Conservation (phyloP, 2,888 invertebrate genomes). For the Alentia gelatinosa region DNA sequence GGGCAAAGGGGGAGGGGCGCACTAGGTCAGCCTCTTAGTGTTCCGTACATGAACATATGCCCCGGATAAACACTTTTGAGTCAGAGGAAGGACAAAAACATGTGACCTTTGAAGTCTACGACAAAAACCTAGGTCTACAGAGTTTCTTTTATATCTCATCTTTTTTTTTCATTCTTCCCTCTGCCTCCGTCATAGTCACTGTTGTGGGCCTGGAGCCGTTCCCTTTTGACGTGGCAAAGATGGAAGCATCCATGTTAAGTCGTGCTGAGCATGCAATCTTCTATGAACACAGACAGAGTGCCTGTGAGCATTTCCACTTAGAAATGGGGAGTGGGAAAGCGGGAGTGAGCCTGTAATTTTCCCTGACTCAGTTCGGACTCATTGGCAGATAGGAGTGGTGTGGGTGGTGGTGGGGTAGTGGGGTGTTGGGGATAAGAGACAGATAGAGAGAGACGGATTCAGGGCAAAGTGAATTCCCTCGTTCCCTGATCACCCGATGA, state of each 20-base stretch:
- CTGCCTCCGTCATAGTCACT: too few relatives aligned
- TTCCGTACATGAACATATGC: background rate
- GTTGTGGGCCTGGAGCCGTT: background rate
- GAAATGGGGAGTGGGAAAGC: background rate
- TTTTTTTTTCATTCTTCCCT: background rate
- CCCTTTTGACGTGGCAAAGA: background rate
- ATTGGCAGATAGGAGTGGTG: too few relatives aligned
- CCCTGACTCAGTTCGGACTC: too few relatives aligned
- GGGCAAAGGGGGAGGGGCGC: background rate
- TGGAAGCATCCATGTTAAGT: background rate
- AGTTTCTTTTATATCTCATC: too few relatives aligned
- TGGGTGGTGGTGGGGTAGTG: background rate
- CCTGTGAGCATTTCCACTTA: background rate
- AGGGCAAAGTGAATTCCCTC: constrained; percentile 1
- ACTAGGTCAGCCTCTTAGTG: background rate
- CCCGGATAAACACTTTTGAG: background rate
- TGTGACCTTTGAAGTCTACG: background rate
- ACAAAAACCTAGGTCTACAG: background rate
- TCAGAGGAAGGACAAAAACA: background rate
- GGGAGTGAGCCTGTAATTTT: too few relatives aligned
- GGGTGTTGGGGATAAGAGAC: background rate
- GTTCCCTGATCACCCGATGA: background rate
- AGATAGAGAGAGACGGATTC: background rate
- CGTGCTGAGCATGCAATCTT: too few relatives aligned
- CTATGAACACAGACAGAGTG: too few relatives aligned